Evolutionary conservation across 2,113 vertebrate genomes (phyloP), one percentile per base, ranked within the genome.

Genomic region (Lasiurus borealis): DNA sequence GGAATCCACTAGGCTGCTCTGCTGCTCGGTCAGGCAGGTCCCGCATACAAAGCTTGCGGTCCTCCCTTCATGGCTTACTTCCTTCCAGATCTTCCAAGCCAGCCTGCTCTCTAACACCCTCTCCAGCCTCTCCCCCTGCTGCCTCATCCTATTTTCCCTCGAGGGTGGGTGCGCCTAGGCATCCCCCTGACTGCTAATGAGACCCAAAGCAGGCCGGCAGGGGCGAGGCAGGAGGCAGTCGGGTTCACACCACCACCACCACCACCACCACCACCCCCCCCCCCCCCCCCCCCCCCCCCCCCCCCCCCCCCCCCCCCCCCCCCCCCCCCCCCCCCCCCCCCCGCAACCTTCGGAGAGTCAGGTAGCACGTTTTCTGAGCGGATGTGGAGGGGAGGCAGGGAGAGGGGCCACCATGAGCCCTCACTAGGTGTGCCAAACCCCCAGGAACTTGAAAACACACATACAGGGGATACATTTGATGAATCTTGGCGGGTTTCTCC

Each of bases 91-190:
- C 95, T 94, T 88, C 88, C 92, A 96, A 96, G 95, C 93, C 91
- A 95, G 95, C 95, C 77, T 64, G 91, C 83, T 72, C 85, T 85
- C 93, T 93, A 95, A 92, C 64, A 96, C 57, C 95, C 95, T 95
- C 93, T 98, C 95, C 95, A 95, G 96, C 96, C 83, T 95, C 97
- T 90, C 85, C 71, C 95, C 91, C 92, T 40, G 85, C n/a, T 31
- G 68, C 84, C 66, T 57, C 54, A 19, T 19, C 54, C 54, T 19
- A 0, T 3, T 19, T 57, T 19, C 54, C 19, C 54, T 21, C 18
- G 54, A 78, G 75, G 94, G 95, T 84, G 81, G 96, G 46, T 40
- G 40, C 40, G 83, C 40, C 3, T 54, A 93, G 83, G 95, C 93
- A 93, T 94, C 97, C 95, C 81, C 77, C 97, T 96, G 96, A 97